These are phyloP conservation scores for Drosophila gunungcola DNA, from an alignment of 1,140 invertebrate genomes.

Conservation along the genomic window DNA sequence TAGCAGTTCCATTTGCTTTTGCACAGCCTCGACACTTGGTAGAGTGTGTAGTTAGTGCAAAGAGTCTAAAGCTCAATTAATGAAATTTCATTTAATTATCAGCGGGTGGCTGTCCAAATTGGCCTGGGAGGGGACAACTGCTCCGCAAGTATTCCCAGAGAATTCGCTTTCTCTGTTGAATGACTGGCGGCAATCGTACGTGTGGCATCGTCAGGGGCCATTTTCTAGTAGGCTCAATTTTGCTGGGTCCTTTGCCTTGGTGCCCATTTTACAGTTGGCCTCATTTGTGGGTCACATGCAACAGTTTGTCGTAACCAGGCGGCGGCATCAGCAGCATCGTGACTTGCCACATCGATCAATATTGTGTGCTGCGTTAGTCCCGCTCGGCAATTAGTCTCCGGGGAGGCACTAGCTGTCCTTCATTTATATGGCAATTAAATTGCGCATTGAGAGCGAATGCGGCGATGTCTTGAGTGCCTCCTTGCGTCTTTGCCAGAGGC, in stretches of 20 bases:
- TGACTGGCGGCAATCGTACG: constrained; percentile 59
- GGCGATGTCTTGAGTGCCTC: constrained; percentile 26
- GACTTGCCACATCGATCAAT: constrained; percentile 65
- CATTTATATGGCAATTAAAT: constrained; percentile 76
- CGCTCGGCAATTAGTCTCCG: constrained; percentile 63
- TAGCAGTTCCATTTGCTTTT: constrained; percentile 11
- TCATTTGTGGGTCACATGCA: constrained; percentile 72
- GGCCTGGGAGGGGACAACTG: constrained; percentile 5
- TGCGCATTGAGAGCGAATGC: constrained; percentile 29
- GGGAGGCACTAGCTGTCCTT: constrained; percentile 47
- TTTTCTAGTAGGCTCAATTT: constrained; percentile 40
- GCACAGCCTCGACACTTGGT: background rate
- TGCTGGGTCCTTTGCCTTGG: constrained; percentile 8
- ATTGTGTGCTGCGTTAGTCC: constrained; percentile 12
- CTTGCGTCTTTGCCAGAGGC: constrained; percentile 16
- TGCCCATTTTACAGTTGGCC: constrained; percentile 57
- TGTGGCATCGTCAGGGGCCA: constrained; percentile 53
- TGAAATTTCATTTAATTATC: constrained; percentile 79
- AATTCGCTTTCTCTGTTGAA: constrained; percentile 8
- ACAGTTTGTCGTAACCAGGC: constrained; percentile 36
- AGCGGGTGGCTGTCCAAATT: constrained; percentile 29
- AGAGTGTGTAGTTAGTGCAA: constrained; percentile 49
- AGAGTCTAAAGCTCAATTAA: constrained; percentile 69
- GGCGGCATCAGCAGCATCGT: constrained; percentile 32
- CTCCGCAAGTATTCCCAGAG: constrained; percentile 12